Base-by-base conservation (phyloP, 2,888 invertebrate genomes). In the Ectemnius cavifrons region DNA sequence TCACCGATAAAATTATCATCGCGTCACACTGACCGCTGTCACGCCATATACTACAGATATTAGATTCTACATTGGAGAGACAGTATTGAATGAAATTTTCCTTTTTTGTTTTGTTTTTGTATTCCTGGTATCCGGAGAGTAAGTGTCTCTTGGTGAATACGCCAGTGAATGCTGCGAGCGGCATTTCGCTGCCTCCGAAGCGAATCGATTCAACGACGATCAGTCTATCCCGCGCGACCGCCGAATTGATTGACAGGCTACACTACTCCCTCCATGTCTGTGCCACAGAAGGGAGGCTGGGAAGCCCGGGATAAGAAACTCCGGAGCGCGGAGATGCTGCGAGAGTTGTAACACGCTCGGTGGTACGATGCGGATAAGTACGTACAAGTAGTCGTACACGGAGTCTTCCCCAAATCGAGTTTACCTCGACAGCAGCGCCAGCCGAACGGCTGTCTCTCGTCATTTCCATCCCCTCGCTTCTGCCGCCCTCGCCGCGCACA, bases 401-500 rank as follows among this genome's bases (percentile, higher is more conserved):
- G 70, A 71, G 65, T 62, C 67, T 71, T 58, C 71, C 45, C 62
- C 72, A 78, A 83, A 82, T 82, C 75, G 74, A 80, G 76, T 82
- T 81, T 81, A 65, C 8, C 52, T 16, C 72, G 68, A 16, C 45
- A 37, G 60, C 46, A 67, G 71, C 72, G 68, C 23, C 27, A 37
- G 58, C 46, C 69, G 73, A 77, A 73, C 76, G 68, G 49, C n/a
- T 52, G 52, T 52, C 52, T 52, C 14, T 67, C 69, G 20, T 62
- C 73, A 23, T 71, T 71, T 71, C 47, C 63, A 27, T 37, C 52
- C 18, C 45, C 20, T 13, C 37, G 3, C 23, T 59, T 37, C 20
- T 6, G 28, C 37, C 46, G 14, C 28, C 45, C 47, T 8, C 49
- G 4, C 13, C 23, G 3, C 28, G 28, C 66, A 58, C 56, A 20